phyloP scores from a whole-genome alignment of 2,113 vertebrate species.

The Nasalis larvatus region DNA sequence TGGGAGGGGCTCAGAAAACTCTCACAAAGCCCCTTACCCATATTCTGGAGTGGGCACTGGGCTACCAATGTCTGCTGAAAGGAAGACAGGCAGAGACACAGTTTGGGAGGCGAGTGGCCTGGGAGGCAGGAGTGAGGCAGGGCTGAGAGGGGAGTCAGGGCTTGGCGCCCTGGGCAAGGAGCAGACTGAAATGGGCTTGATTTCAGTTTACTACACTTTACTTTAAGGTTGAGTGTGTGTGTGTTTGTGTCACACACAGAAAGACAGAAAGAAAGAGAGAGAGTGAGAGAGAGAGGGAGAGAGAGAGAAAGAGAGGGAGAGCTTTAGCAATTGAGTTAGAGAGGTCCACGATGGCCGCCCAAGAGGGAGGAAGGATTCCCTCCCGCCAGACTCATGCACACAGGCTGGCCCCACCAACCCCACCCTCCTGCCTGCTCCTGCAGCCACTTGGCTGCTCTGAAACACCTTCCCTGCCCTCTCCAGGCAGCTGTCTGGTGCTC shows the following conservation, averaged over 20 bases:
- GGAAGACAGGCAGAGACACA: background rate
- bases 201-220: background rate
- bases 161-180: background rate
- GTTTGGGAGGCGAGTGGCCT: background rate
- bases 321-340: fast-evolving
- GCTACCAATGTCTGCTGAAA: background rate
- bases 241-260: background rate
- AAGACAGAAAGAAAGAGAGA: background rate
- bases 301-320: background rate
- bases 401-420: background rate
- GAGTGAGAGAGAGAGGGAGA: no score
- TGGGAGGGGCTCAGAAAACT: background rate
- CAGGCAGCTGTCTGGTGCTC: background rate
- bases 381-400: background rate
- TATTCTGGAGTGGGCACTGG: background rate
- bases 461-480: background rate
- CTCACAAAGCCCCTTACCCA: background rate
- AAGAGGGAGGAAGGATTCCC: background rate
- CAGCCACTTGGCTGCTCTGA: fast-evolving
- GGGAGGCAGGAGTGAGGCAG: background rate
- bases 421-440: fast-evolving
- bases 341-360: background rate
- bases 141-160: background rate
- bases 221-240: background rate
- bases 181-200: background rate